Conservation (phyloP, 2,888 invertebrate genomes). For the Cantharis rustica region DNA sequence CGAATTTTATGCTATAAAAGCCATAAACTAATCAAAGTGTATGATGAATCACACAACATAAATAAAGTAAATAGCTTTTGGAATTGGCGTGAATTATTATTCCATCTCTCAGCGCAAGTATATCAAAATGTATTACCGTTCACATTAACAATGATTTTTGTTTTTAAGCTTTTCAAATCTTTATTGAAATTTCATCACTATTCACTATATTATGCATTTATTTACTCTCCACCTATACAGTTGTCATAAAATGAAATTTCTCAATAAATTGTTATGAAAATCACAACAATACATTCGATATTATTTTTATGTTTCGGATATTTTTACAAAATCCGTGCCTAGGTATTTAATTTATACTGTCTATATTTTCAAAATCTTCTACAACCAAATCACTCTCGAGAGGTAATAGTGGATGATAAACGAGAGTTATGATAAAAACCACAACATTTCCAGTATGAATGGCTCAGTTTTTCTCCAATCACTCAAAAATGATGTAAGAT, state of each 20-base stretch:
- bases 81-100: constrained; percentile 59
- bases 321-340: not conserved
- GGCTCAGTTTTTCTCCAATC: too few species aligned
- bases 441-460: too few species aligned
- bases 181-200: constrained; percentile 50
- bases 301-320: not conserved
- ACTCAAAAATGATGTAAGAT: too few species aligned
- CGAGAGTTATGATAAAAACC: too few species aligned
- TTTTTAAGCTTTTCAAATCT: constrained; percentile 49
- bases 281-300: not conserved
- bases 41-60: constrained; percentile 59
- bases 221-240: not conserved
- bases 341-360: too few species aligned
- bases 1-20: constrained; percentile 57
- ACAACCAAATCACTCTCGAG: too few species aligned
- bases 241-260: not conserved
- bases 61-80: constrained; percentile 60
- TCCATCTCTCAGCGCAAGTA: constrained; percentile 57
- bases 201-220: constrained; percentile 38
- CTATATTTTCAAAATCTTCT: too few species aligned
- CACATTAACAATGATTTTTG: constrained; percentile 48
- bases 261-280: not conserved
- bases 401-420: too few species aligned
- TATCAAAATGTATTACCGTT: constrained; percentile 55
- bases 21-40: constrained; percentile 60